Percentiles rank a stretch among this genome's conserved stretches.
phyloP scores from a whole-genome alignment of 2,888 invertebrate species.

The Oscheius onirici region DNA sequence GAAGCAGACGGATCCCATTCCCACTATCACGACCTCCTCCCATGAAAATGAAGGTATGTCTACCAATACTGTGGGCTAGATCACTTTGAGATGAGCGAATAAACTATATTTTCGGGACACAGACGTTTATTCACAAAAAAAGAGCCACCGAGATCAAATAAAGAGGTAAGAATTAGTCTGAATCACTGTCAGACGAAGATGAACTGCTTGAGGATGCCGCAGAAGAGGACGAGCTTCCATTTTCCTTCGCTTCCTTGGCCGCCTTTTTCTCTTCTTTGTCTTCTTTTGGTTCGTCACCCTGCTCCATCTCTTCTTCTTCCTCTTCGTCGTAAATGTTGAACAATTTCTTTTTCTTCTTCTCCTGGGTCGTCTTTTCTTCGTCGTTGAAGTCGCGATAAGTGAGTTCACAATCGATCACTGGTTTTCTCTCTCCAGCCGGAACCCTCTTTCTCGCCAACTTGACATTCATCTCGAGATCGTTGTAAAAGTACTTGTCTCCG shows the following conservation, averaged over 20 bases:
- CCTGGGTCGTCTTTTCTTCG: background rate
- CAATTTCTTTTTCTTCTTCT: background rate
- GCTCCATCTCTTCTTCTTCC: slow-evolving; percentile 16
- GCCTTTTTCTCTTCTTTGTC: background rate
- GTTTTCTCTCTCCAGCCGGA: slow-evolving; percentile 23
- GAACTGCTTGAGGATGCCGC: background rate
- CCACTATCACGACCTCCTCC: too few relatives aligned
- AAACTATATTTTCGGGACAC: too few relatives aligned
- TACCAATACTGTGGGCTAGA: too few relatives aligned
- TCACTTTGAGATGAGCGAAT: too few relatives aligned
- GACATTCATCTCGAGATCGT: slow-evolving; percentile 75
- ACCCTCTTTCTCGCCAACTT: slow-evolving; percentile 69
- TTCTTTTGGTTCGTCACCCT: slow-evolving; percentile 1
- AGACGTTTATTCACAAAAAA: too few relatives aligned
- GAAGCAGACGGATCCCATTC: slow-evolving; percentile 27
- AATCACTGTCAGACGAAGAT: background rate
- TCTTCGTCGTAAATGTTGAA: slow-evolving; percentile 11
- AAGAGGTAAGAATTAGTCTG: background rate
- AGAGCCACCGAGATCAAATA: background rate
- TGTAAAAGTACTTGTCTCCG: slow-evolving; percentile 72
- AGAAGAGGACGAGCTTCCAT: background rate
- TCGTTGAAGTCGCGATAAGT: background rate
- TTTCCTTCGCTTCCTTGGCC: background rate
- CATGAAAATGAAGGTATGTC: too few relatives aligned
- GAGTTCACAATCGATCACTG: background rate